Evolutionary conservation across 53 echinoderm and acorn worm genomes (phyloP), one percentile per base, ranked within the genome.

Genomic region (Astropecten irregularis): DNA sequence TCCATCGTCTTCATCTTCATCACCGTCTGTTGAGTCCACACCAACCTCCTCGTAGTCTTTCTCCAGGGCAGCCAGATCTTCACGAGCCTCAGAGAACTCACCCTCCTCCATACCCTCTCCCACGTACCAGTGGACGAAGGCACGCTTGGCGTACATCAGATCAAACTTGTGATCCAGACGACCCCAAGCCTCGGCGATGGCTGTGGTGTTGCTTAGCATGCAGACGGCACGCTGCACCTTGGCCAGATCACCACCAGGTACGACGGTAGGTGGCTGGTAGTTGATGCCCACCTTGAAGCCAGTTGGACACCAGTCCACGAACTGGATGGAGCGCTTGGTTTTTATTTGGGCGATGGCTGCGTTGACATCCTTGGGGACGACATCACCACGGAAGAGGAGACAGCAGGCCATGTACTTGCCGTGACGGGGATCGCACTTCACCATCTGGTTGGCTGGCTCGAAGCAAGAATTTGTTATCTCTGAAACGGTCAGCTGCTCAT

Each of bases 171-270:
- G 95, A 83, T 95, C 89, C 40, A 95, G 93, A 84, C 95, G 95
- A 76, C 91, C 95, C 95, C 95, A 95, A 77, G 95, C 95, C 87
- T 95, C 95, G 19, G 95, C 95, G 83, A 95, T 95, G 91, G 96
- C 96, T n/a, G 96, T 96, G 89, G 96, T 96, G 93, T 96, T 96
- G 93, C 96, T 96, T 91, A 96, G 87, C 96, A 96, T 96, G 84
- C 96, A 96, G 73, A 96, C 96, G 63, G 96, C 96, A 91, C 96
- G 96, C 89, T 93, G 91, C 64, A 96, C 96, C 85, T 96, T 93
- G 81, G 96, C 96, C 42, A 96, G 91, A 81, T 96, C 96, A 59
- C 96, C 96, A 69, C 96, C 96, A 13, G 96, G 96, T 58, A 96
- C 93, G 16, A 91, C 91, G 44, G 93, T 96, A 31, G 95, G 95